These are phyloP conservation scores for Cercopithecus mona DNA, from an alignment of 2,113 vertebrate genomes.

Conservation along the genomic window DNA sequence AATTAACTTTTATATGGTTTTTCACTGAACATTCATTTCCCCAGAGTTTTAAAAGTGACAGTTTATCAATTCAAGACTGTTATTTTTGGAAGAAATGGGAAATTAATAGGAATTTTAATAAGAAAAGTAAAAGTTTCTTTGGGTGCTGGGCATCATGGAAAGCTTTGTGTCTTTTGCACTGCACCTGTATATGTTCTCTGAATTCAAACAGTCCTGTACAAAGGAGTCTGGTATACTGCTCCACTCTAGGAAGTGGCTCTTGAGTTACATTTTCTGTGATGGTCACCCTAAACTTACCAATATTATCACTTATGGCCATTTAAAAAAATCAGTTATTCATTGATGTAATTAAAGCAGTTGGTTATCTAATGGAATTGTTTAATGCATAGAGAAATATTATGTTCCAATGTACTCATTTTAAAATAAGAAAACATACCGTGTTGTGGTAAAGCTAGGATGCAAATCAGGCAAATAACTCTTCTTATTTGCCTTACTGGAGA, in stretches of 20 bases:
- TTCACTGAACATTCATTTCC: not conserved
- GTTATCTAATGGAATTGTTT: not conserved
- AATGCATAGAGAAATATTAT: not conserved
- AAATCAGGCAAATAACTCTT: not conserved
- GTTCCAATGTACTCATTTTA: not conserved
- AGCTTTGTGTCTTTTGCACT: not conserved
- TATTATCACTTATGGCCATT: not conserved
- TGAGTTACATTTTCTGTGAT: not conserved
- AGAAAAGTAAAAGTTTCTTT: not conserved
- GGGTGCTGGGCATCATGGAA: not conserved
- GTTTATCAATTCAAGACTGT: not conserved
- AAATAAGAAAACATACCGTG: not conserved
- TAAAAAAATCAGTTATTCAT: not conserved
- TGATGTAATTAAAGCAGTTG: not conserved
- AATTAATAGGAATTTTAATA: not conserved
- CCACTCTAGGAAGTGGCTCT: not conserved
- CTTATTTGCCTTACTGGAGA: not conserved
- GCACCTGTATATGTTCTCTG: not conserved
- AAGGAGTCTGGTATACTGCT: not conserved
- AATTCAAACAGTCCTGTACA: not conserved
- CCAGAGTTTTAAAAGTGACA: not conserved
- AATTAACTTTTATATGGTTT: conserved; percentile 24
- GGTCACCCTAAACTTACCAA: not conserved
- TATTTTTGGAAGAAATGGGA: not conserved
- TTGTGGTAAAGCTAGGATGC: not conserved